Base-by-base conservation (phyloP, 92 coral and sea anemone species). In the Palythoa grandiflora region DNA sequence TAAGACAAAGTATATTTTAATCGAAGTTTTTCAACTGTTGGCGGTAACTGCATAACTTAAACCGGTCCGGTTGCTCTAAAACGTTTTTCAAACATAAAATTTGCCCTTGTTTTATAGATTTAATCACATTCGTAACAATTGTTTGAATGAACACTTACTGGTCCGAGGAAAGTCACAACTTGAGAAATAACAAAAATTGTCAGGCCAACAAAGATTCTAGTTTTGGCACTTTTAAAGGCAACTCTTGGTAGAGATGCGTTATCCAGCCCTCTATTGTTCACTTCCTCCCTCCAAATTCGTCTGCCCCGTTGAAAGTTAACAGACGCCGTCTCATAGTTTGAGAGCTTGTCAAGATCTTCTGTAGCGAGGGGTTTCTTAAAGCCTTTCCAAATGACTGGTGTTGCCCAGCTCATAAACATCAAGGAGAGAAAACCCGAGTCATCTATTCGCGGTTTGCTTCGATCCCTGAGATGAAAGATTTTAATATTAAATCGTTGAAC, bases 371-470 rank as follows among this genome's bases (percentile, higher is more conserved):
- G 88, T 78, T 92, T 94, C 87, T 90, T 94, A 75, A 96, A 96
- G 37, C 98, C 98, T 80, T 93, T 94, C 72, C 83, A 78, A 66
- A 96, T 90, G 13, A 92, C 87, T 16, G 96, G 94, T 8, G 96
- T 89, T 57, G 96, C 96, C 98, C 98, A 96, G 84, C 89, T 88
- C 87, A 96, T 66, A 77, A 94, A 88, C 98, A 94, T 93, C 74
- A 96, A 75, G 19, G 98, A 92, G 19, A 96, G 17, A 71, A 94
- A 96, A 1, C 98, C 98, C n/a, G 98, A 95, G 88, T 96, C 98
- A 63, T 96, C 98, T 50, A 94, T 89, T 0, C 87, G 91, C 10
- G 96, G 95, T 54, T 87, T 90, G 8, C 90, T 83, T 54, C 92
- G 95, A 73, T 96, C 90, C 78, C 98, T 96, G 79, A 40, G 20